These are phyloP conservation scores for Sphaerophoria rueppellii DNA, from an alignment of 2,888 invertebrate genomes.

Conservation along the genomic window DNA sequence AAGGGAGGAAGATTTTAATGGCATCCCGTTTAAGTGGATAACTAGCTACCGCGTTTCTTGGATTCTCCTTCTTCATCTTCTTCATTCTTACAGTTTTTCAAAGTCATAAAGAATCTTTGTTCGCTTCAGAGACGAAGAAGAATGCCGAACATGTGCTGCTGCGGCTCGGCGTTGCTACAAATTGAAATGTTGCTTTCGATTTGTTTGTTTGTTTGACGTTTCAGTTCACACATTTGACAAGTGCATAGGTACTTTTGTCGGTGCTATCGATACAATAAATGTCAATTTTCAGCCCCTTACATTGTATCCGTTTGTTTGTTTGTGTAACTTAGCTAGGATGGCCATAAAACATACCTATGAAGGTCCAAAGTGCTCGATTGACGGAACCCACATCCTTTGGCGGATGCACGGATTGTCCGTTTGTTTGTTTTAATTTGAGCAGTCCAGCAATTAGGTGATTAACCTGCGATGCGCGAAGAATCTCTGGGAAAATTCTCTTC, in stretches of 20 bases:
- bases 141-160: conserved; percentile 32
- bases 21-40: conserved; percentile 66
- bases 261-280: conserved; percentile 55
- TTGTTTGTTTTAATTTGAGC: conserved; percentile 43
- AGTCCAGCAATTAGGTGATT: conserved; percentile 68
- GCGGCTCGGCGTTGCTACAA: conserved; percentile 30
- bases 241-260: conserved; percentile 69
- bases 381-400: conserved; percentile 54
- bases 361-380: conserved; percentile 42
- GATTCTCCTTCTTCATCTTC: conserved; percentile 21
- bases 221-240: conserved; percentile 73
- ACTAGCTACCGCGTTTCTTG: conserved; percentile 65
- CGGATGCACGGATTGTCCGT: conserved; percentile 44
- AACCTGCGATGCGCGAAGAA: conserved; percentile 27
- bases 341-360: conserved; percentile 41
- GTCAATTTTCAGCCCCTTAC: conserved; percentile 49
- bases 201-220: conserved; percentile 69
- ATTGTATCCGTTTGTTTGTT: conserved; percentile 21
- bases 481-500: conserved; percentile 54
- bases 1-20: conserved; percentile 46
- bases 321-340: conserved; percentile 35
- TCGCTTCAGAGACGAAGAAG: conserved; percentile 19
- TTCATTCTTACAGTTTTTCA: neutral
- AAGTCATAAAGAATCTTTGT: conserved; percentile 23
- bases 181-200: conserved; percentile 58